A percentile compares a stretch with the other conserved stretches of the same genome.
Evolutionary conservation across 2,113 vertebrate genomes (phyloP).

Genomic region (Blennius ocellaris): DNA sequence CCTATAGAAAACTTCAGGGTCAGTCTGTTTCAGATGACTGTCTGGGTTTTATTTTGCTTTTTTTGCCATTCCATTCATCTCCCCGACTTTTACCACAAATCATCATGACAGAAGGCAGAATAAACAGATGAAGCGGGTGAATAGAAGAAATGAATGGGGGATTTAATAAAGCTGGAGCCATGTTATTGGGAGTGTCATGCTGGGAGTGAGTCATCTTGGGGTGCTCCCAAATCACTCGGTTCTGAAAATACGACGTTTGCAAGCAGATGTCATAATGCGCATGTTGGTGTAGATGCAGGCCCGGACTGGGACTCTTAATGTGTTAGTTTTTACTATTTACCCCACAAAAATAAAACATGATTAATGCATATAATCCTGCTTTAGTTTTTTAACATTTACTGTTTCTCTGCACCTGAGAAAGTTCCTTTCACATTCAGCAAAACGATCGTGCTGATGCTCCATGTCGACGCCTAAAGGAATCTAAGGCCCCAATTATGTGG

Average conservation of each 20-base stretch:
- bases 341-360: too few relatives aligned
- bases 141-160: constrained; percentile 2
- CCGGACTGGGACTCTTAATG: too few relatives aligned
- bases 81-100: constrained; percentile 21
- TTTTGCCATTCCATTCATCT: background rate
- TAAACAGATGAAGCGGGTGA: constrained; percentile 36
- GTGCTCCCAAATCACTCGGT: constrained; percentile 27
- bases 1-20: background rate
- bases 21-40: background rate
- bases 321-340: too few relatives aligned
- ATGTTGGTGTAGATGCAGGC: background rate
- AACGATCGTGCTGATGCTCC: too few relatives aligned
- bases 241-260: constrained; percentile 24
- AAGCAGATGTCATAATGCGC: background rate
- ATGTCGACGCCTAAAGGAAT: too few relatives aligned
- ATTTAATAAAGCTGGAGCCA: constrained; percentile 40
- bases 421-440: too few relatives aligned
- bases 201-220: constrained; percentile 20
- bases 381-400: too few relatives aligned
- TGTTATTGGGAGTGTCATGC: constrained; percentile 42
- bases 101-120: constrained; percentile 20
- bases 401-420: too few relatives aligned
- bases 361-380: too few relatives aligned
- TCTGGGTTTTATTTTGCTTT: constrained; percentile 18
- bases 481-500: too few relatives aligned